Percentiles rank a stretch among this genome's conserved stretches.
Conservation (phyloP, 2,113 vertebrate genomes). For the Sus scrofa region T2T-Sscrofa CM000819.6:118723501-118724000, state of each 20-base stretch:
- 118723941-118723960: neutral
- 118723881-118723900: neutral
- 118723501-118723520: too few relatives aligned
- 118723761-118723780: neutral
- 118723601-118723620: neutral
- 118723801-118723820: neutral
- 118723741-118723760: neutral
- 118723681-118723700: neutral
- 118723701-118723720: neutral
- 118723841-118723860: neutral
- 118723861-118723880: neutral
- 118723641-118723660: neutral
- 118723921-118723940: neutral
- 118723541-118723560: too few relatives aligned
- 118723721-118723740: neutral
- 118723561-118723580: too few relatives aligned
- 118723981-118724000: too few relatives aligned
- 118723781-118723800: neutral
- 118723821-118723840: neutral
- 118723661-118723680: neutral
- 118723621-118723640: neutral
- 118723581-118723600: too few relatives aligned
- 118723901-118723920: neutral
- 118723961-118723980: neutral
- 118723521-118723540: too few relatives aligned